Evolutionary conservation across 1,140 invertebrate species (phyloP).

Genomic region (Limonius californicus): DNA sequence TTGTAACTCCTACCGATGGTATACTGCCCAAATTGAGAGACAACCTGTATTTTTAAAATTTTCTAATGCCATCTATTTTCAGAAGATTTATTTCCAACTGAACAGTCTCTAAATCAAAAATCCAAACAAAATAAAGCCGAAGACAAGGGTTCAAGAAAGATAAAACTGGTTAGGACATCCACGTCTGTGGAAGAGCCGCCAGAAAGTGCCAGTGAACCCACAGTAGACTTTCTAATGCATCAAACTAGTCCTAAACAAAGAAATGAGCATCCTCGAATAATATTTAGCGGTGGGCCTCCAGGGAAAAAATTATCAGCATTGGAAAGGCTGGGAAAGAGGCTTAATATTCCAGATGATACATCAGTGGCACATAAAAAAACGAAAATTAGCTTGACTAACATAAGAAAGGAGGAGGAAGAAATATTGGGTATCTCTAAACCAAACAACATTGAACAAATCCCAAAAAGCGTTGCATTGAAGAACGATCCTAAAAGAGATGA

Average conservation of each 20-base stretch:
- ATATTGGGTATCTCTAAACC: not conserved
- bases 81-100: conserved; percentile 23
- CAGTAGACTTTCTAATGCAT: not conserved
- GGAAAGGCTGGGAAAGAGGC: conserved; percentile 35
- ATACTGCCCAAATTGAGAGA: no score
- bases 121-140: conserved; percentile 9
- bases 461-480: no score
- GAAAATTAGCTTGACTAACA: conserved; percentile 27
- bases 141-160: conserved; percentile 11
- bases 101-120: conserved; percentile 15
- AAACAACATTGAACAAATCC: no score
- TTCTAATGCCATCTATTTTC: no score
- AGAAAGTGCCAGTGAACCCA: not conserved
- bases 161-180: not conserved
- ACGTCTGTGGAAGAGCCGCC: not conserved
- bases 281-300: conserved; percentile 19
- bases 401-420: conserved; percentile 26
- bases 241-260: conserved; percentile 9
- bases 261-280: conserved; percentile 33
- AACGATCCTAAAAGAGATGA: no score
- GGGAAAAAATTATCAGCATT: conserved; percentile 34
- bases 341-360: conserved; percentile 18
- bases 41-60: no score
- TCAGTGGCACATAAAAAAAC: conserved; percentile 19
- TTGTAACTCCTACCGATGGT: no score